phyloP scores from a whole-genome alignment of 2,113 vertebrate species.

The Pygoscelis adeliae region DNA sequence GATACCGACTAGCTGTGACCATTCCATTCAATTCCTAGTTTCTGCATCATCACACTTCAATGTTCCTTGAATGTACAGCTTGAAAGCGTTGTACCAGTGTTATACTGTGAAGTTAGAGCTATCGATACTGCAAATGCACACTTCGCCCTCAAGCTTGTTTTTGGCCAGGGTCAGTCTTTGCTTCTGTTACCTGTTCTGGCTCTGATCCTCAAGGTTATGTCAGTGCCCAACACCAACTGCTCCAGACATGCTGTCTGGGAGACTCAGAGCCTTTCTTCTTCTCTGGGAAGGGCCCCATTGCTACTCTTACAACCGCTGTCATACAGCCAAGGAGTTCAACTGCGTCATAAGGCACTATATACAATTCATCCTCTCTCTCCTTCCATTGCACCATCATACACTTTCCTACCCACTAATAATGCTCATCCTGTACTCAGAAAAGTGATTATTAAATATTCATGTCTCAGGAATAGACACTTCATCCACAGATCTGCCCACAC shows the following conservation, averaged over 20 bases:
- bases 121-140: neutral
- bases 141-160: neutral
- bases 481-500: neutral
- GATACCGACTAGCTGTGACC: neutral
- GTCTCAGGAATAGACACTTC: neutral
- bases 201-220: neutral
- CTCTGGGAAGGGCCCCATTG: neutral
- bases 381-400: neutral
- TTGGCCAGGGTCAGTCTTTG: neutral
- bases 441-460: slow-evolving; percentile 22
- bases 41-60: neutral
- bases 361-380: neutral
- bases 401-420: neutral
- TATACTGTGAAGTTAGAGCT: neutral
- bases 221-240: neutral
- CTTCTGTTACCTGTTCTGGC: neutral
- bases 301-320: neutral
- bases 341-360: neutral
- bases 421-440: neutral
- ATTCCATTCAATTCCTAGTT: neutral
- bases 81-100: neutral
- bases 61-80: neutral
- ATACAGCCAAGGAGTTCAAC: neutral
- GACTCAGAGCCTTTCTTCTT: neutral
- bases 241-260: neutral